Evolutionary conservation across 2,888 invertebrate genomes (phyloP), one percentile per base, ranked within the genome.

Genomic region (Hyalella azteca): DNA sequence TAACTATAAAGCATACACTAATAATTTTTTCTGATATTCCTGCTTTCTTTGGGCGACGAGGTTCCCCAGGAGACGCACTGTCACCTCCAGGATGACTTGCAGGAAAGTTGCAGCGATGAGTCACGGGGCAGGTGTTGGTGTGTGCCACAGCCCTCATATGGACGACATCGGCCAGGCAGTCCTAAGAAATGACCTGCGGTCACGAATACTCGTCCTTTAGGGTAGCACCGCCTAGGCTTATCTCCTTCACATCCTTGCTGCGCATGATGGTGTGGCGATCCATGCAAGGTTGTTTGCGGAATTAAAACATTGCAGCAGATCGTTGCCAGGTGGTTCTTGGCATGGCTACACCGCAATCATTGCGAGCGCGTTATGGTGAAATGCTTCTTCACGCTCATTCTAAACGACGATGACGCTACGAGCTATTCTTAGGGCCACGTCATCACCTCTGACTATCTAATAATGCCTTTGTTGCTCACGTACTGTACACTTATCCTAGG

Each of bases 71-170:
- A 54, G 54, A 54, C 54, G 22, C 26, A 22, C 54, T 26, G 54
- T 54, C 54, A 54, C 54, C 54, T 54, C 54, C 26, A 13, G 11
- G 26, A 54, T 54, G 54, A 54, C 54, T 54, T 54, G 54, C 54
- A 54, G 26, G 26, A 49, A 7, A 1, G 26, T 11, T 26, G 26
- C 26, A 54, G 22, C 26, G 26, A 29, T 54, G 26, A 54, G 26
- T 13, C 0, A 2, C 0, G 54, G 29, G 54, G 54, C 54, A 54
- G 54, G 54, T 54, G 54, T 29, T 54, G 49, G 54, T 26, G 54
- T 19, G 9, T 29, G 29, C 54, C 7, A 29, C 54, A 29, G 26
- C 22, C 54, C 54, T 22, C 54, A 54, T 54, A 54, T 26, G 54
- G 73, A 49, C 73, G 32, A 39, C 9, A 36, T 41, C 39, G 22